These are phyloP conservation scores for Aleadryas rufinucha DNA, from an alignment of 2,113 vertebrate species.

Conservation along the genomic window DNA sequence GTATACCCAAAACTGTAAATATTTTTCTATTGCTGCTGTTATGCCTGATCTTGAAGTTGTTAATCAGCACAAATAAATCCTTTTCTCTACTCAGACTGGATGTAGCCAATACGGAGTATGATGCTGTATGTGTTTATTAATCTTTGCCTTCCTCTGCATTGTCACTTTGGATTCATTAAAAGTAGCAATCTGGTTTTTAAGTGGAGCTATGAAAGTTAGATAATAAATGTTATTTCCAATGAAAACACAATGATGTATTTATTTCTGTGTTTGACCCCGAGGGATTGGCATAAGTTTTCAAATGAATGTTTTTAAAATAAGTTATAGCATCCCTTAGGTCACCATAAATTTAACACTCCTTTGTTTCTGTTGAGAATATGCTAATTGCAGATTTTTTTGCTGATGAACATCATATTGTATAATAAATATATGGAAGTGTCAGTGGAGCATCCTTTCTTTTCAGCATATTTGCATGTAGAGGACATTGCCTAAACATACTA, in stretches of 20 bases:
- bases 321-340: neutral
- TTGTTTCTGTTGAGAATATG: neutral
- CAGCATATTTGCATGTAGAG: neutral
- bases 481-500: neutral
- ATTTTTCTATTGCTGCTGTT: neutral
- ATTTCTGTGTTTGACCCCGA: neutral
- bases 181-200: neutral
- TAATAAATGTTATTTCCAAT: neutral
- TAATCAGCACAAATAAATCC: neutral
- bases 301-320: neutral
- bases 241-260: neutral
- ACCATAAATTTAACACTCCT: neutral
- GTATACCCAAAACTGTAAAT: fast-evolving
- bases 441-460: neutral
- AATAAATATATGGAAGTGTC: neutral
- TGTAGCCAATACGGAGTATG: neutral
- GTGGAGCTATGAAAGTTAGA: neutral
- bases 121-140: neutral
- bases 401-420: neutral
- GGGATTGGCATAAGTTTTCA: neutral
- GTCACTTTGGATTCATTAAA: neutral
- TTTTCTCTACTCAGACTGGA: neutral
- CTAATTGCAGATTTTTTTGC: neutral
- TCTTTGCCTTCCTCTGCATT: neutral
- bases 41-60: neutral